Evolutionary conservation across 2,113 vertebrate species (phyloP), one percentile per base, ranked within the genome.

Genomic region (Chloebia gouldiae): DNA sequence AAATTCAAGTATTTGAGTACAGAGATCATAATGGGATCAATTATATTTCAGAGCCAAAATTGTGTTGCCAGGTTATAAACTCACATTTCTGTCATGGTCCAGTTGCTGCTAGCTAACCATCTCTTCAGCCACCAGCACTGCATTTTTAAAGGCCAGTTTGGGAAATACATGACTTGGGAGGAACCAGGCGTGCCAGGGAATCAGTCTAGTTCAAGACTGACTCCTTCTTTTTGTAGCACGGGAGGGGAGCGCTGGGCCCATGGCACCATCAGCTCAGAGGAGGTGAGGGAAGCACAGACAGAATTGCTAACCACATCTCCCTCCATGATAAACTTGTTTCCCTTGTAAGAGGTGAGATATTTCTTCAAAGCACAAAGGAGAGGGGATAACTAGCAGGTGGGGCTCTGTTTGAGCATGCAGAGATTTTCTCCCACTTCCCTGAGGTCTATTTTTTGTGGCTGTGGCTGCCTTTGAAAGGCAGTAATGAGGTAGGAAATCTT

Each of bases 301-400:
- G 88, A 85, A 87, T 93, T 61, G 25, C 54, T 85, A 90, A 88
- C 66, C 25, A 40, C 45, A 30, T 93, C 70, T 85, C 70, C 35
- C 88, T 71, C 57, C 45, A 7, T 0, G 10, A 77, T 45, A 53
- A 90, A 82, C 75, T 86, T 86, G 54, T 69, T 94, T 93, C 79
- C 42, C 76, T 76, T 30, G 33, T 39, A 56, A 79, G 57, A 90
- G 44, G 89, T 53, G 79, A 88, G 76, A 76, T 69, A 50, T 45
- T 68, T 93, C 70, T 92, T 95, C 93, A 93, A 88, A 97, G 82
- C 75, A 85, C 50, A 82, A 54, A 93, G 66, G 51, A 66, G 70
- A 69, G 40, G 79, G 28, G 63, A 72, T 39, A 90, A 88, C 85
- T 85, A 78, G 65, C 78, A 90, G 78, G 73, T 84, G 88, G 61